phyloP scores from a whole-genome alignment of 37 sponge, comb jelly and placozoan species.

The Chondrilla cf. caribensis region DNA sequence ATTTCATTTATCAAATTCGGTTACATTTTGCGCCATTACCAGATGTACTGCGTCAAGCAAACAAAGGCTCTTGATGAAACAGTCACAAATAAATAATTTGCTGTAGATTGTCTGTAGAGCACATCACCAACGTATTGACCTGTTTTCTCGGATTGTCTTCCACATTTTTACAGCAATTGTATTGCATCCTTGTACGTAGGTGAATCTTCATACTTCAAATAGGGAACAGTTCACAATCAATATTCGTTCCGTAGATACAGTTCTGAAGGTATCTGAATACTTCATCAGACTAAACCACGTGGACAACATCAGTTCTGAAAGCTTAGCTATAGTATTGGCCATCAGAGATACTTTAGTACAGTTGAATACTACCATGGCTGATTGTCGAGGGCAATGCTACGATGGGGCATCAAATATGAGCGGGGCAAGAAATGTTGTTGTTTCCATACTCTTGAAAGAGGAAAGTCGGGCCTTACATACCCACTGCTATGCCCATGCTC shows the following conservation, averaged over 20 bases:
- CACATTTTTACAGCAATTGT: constrained; percentile 28
- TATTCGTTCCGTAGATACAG: constrained; percentile 15
- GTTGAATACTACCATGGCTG: background rate
- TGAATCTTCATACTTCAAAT: constrained; percentile 32
- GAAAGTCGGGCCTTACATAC: constrained; percentile 31
- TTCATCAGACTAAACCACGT: constrained; percentile 38
- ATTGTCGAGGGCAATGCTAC: constrained; percentile 31
- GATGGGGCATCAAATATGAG: constrained; percentile 48
- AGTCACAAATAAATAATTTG: constrained; percentile 39
- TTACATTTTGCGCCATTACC: too few species aligned
- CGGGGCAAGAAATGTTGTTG: constrained; percentile 26
- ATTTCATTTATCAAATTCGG: too few species aligned
- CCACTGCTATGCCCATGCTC: constrained; percentile 34
- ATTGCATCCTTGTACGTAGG: constrained; percentile 29
- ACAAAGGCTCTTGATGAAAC: constrained; percentile 5
- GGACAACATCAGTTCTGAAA: constrained; percentile 23
- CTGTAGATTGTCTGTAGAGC: too few species aligned
- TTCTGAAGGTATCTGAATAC: background rate
- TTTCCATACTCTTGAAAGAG: background rate
- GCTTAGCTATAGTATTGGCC: constrained; percentile 15
- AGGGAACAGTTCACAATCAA: constrained; percentile 42
- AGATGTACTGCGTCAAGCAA: too few species aligned
- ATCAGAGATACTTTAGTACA: constrained; percentile 30
- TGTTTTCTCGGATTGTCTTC: too few species aligned
- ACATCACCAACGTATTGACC: too few species aligned